Base-by-base conservation (phyloP, 2,797 vertebrate genomes). In the Thaleichthys pacificus region DNA sequence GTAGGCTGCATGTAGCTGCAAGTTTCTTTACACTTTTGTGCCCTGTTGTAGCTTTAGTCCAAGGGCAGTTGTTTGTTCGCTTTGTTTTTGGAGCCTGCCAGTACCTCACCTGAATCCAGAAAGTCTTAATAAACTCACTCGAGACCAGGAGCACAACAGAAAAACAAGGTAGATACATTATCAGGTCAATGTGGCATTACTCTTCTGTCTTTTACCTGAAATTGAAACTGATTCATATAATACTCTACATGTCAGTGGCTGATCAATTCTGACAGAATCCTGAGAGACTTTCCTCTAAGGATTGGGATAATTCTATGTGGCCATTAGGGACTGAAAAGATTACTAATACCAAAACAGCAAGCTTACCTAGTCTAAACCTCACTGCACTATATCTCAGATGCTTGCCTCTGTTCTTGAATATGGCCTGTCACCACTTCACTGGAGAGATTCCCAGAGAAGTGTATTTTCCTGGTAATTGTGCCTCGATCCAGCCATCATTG, bases 401-500 rank as follows among this genome's bases (percentile, higher is more conserved):
- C 30, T 30, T n/a, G 19, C 11, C 42, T 47, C 42, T 47, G 42
- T 14, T 57, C 54, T 28, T 62, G 61, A 62, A 17, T 28, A 30
- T 62, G 14, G 26, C 61, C 32, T 19, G 19, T 21, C 62, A 19
- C 8, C 30, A 21, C 5, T 42, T 64, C 66, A 68, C 8, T 30
- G 49, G 11, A 56, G 32, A 32, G 7, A 68, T 19, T 26, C 51
- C 14, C 24, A 51, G 51, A 47, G 51, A 51, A 21, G 26, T 11
- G 21, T 26, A 15, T 38, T 15, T 32, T 30, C 24, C 61, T 67
- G 7, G 26, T 24, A n/a, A 32, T 73, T 38, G n/a, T 11, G 65
- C n/a, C 30, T 54, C 47, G 28, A 56, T 42, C 21, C 6, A 61
- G 63, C n/a, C 42, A 64, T 67, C 56, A 19, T 57, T 66, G 30